A percentile compares a stretch with the other conserved stretches of the same genome.
phyloP scores from a whole-genome alignment of 2,888 invertebrate genomes.

The Teleiodes luculella region DNA sequence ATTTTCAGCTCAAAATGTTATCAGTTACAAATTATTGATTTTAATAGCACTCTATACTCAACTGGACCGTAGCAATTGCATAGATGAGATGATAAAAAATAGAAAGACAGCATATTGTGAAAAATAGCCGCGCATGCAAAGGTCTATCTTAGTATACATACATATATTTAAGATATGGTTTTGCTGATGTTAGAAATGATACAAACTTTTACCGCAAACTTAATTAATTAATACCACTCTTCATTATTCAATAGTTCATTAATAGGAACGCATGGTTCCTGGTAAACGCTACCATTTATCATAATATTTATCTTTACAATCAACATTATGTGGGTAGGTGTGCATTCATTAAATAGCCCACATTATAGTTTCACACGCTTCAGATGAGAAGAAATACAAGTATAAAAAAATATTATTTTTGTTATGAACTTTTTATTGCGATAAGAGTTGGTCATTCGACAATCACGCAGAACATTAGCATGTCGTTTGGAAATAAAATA shows the following conservation, averaged over 20 bases:
- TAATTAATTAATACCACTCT: background rate
- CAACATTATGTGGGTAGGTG: slow-evolving; percentile 19
- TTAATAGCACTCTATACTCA: too few species aligned
- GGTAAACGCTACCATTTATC: slow-evolving; percentile 9
- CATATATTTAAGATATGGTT: too few species aligned
- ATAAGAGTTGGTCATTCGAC: slow-evolving; percentile 36
- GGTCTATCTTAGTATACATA: too few species aligned
- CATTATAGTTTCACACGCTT: slow-evolving; percentile 17
- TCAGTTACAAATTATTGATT: too few species aligned
- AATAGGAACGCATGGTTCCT: background rate
- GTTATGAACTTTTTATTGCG: slow-evolving; percentile 18
- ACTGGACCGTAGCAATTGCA: too few species aligned
- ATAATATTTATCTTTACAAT: slow-evolving; percentile 18
- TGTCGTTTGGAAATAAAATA: slow-evolving; percentile 52
- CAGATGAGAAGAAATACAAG: slow-evolving; percentile 6
- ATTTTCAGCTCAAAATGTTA: too few species aligned
- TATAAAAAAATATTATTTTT: background rate
- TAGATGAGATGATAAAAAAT: too few species aligned
- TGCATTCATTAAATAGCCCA: slow-evolving; percentile 14
- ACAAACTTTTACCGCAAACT: too few species aligned
- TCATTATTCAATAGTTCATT: slow-evolving; percentile 9
- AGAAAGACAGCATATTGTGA: too few species aligned
- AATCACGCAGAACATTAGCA: slow-evolving; percentile 52
- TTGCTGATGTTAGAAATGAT: too few species aligned
- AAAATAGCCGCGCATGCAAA: too few species aligned